Base-by-base conservation (phyloP, 2,888 invertebrate genomes). In the Rotaria sp. region DNA sequence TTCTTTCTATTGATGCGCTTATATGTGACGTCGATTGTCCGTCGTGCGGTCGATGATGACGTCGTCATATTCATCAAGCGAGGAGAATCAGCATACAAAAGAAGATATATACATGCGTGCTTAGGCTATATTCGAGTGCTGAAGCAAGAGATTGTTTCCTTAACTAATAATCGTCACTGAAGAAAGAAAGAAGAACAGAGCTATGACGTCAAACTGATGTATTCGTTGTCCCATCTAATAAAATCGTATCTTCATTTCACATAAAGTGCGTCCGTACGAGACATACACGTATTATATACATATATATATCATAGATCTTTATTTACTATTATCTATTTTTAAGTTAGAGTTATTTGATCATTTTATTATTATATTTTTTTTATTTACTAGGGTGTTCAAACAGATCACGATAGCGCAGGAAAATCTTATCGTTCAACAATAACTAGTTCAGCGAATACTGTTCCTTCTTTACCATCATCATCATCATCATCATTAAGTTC, bases 11-110 rank as follows among this genome's bases (percentile, higher is more conserved):
- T 67, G 67, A 67, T 67, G 67, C 35, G 67, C 67, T 67, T 67
- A 67, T 35, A 67, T 35, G 67, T 67, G 67, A 67, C 67, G 67
- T 67, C 67, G 67, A 67, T 67, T 67, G 67, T 67, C 67, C 67
- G 67, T 67, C 67, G 35, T 21, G 21, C 67, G 67, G 67, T 67
- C 35, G 67, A 67, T 67, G 67, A 67, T 67, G 67, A 67, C 67
- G 67, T 67, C 67, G 67, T 67, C 67, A 67, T 67, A 35, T 35
- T 35, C 67, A 35, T 21, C 18, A 38, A 35, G 35, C 35, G 5
- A 67, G 15, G 35, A 35, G 67, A 67, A 67, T 67, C 35, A 67
- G 67, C 35, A 8, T 67, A 67, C 30, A 67, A 67, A 67, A 67
- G 67, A 30, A 67, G 67, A 67, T 67, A 38, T 67, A 67, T 67